Base-by-base conservation (phyloP, 2,797 vertebrate genomes). In the Enteromius viviparus region DNA sequence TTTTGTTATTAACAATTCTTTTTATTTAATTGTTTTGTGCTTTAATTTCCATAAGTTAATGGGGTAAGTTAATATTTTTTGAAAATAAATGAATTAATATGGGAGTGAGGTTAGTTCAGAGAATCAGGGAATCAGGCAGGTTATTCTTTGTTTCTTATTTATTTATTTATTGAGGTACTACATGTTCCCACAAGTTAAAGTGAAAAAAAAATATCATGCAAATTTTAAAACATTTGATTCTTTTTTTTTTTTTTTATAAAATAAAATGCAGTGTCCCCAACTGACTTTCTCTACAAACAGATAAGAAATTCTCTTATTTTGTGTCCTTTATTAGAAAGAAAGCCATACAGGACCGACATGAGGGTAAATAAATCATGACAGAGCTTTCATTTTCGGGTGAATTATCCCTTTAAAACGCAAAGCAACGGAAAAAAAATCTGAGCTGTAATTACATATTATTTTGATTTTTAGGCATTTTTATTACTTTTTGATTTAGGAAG, bases 401-500 rank as follows among this genome's bases (percentile, higher is more conserved):
- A 34, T 78, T 32, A 65, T 34, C 10, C 45, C 6, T 64, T 65
- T 49, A 55, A 72, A n/a, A 26, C n/a, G 21, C 55, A 74, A 65
- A 82, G 14, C 58, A 47, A 47, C 1, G 4, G 3, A 2, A 49
- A 58, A 42, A 40, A 47, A 74, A 65, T 37, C 45, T 0, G 10
- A 34, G 32, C 45, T 82, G 40, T 53, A 66, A 82, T 75, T 75
- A 53, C 70, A 9, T 53, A 82, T 51, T 51, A 65, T 51, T 37
- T 40, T 0, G n/a, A 26, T 79, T 68, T 68, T 47, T 71, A 55
- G 55, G 37, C 69, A 65, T 74, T 81, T 84, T 74, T 32, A 58
- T 78, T 87, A 74, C 68, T 45, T 76, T 82, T 68, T 76, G 34
- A 42, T 55, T 7, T 51, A 80, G 15, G 53, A 58, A 47, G 29